Percentiles rank a stretch among this genome's conserved stretches.
phyloP scores from a whole-genome alignment of 2,888 invertebrate genomes.

The Drosophila neotestacea region DNA sequence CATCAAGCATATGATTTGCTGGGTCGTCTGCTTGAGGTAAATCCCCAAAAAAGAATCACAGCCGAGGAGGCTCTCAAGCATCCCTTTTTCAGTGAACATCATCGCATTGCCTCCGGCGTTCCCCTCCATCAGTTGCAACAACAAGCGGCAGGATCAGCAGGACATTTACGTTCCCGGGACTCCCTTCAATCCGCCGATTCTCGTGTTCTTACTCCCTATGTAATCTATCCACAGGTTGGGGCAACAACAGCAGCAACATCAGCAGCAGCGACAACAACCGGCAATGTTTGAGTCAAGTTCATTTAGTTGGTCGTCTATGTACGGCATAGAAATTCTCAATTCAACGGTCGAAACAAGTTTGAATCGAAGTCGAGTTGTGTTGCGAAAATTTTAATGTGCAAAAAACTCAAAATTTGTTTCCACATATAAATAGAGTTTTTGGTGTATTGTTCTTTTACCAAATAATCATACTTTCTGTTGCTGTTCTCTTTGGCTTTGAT shows the following conservation, averaged over 20 bases:
- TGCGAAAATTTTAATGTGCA: slow-evolving; percentile 42
- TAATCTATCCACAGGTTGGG: slow-evolving; percentile 17
- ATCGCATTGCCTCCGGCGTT: slow-evolving; percentile 49
- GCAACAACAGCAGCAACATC: not conserved
- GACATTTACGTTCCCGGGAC: slow-evolving; percentile 32
- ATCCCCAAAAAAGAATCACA: slow-evolving; percentile 90
- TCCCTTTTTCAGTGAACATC: slow-evolving; percentile 88
- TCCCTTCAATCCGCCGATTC: slow-evolving; percentile 36
- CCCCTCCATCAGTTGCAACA: slow-evolving; percentile 42
- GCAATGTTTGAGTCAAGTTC: slow-evolving; percentile 22
- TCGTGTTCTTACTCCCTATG: slow-evolving; percentile 48
- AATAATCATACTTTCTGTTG: not conserved
- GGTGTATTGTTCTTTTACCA: slow-evolving; percentile 43
- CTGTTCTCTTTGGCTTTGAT: not conserved
- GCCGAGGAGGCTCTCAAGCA: slow-evolving; percentile 91
- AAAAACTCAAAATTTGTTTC: slow-evolving; percentile 38
- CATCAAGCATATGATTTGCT: slow-evolving; percentile 91
- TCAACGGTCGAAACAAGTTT: slow-evolving; percentile 3
- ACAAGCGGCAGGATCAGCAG: not conserved
- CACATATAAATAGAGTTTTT: slow-evolving; percentile 33
- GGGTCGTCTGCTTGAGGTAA: slow-evolving; percentile 89
- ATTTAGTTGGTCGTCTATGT: slow-evolving; percentile 30
- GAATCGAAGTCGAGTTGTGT: slow-evolving; percentile 17
- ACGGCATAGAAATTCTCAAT: slow-evolving; percentile 7
- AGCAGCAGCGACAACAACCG: slow-evolving; percentile 17